A percentile compares a stretch with the other conserved stretches of the same genome.
These are phyloP conservation scores for Eilema depressum DNA, from an alignment of 2,888 invertebrate genomes.

Conservation along the genomic window DNA sequence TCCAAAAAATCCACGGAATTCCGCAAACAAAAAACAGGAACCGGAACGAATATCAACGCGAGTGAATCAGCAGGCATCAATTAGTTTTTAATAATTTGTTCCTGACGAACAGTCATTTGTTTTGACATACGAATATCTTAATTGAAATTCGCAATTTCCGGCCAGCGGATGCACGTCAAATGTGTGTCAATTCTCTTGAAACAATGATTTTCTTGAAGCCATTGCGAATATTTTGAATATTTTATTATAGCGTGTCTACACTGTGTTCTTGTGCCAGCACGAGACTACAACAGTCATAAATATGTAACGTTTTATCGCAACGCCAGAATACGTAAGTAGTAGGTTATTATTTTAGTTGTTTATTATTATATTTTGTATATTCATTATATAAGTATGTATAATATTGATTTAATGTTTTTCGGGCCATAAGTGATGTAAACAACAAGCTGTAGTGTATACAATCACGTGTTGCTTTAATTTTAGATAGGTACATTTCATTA, in stretches of 20 bases:
- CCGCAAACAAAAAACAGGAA: no score
- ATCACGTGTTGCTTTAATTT: not conserved
- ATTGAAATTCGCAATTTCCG: constrained; percentile 2
- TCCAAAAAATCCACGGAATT: no score
- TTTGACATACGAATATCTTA: not conserved
- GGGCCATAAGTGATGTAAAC: not conserved
- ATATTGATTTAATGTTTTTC: not conserved
- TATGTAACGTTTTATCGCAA: not conserved
- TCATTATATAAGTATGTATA: not conserved
- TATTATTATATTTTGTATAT: not conserved
- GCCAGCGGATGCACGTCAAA: not conserved
- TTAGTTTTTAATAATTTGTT: not conserved
- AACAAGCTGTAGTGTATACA: not conserved
- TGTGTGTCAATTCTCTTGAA: not conserved
- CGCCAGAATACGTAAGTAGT: not conserved
- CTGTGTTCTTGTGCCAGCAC: not conserved
- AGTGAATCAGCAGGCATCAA: no score
- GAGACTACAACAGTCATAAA: not conserved
- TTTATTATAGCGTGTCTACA: not conserved
- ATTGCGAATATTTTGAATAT: not conserved
- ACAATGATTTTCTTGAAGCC: not conserved
- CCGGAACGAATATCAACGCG: no score
- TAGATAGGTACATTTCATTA: no score
- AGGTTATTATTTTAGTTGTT: not conserved
- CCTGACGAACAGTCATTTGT: not conserved